These are phyloP conservation scores for Oxyruncus cristatus DNA, from an alignment of 2,113 vertebrate species.

Conservation along the genomic window DNA sequence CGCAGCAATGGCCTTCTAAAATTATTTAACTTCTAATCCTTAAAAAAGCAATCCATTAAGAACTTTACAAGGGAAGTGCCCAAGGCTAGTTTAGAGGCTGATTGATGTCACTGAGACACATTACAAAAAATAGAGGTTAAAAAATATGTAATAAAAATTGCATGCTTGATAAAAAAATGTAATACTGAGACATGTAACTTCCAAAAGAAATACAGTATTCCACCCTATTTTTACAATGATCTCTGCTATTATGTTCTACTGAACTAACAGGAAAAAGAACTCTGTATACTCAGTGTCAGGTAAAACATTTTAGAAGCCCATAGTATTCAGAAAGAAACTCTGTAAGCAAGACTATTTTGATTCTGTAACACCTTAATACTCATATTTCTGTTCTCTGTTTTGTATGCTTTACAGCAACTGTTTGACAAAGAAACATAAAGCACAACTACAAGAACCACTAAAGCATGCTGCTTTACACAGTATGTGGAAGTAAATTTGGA, in stretches of 20 bases:
- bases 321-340: not conserved
- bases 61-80: conserved; percentile 62
- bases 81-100: conserved; percentile 62
- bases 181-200: conserved; percentile 7
- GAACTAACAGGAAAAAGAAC: conserved; percentile 16
- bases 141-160: conserved; percentile 35
- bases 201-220: conserved; percentile 4
- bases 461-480: not conserved
- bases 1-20: conserved; percentile 33
- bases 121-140: conserved; percentile 55
- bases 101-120: conserved; percentile 49
- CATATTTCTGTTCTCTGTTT: not conserved
- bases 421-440: not conserved
- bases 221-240: not conserved
- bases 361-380: not conserved
- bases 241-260: not conserved
- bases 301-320: conserved; percentile 1
- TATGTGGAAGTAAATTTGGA: not conserved
- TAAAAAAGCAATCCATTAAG: conserved; percentile 70
- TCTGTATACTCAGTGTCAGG: not conserved
- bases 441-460: not conserved
- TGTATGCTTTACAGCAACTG: not conserved
- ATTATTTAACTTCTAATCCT: conserved; percentile 37
- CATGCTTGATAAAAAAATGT: conserved; percentile 5
- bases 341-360: not conserved